A percentile compares a stretch with the other conserved stretches of the same genome.
These are phyloP conservation scores for Palaemon carinicauda DNA, from an alignment of 1,140 invertebrate genomes.

Conservation along the genomic window DNA sequence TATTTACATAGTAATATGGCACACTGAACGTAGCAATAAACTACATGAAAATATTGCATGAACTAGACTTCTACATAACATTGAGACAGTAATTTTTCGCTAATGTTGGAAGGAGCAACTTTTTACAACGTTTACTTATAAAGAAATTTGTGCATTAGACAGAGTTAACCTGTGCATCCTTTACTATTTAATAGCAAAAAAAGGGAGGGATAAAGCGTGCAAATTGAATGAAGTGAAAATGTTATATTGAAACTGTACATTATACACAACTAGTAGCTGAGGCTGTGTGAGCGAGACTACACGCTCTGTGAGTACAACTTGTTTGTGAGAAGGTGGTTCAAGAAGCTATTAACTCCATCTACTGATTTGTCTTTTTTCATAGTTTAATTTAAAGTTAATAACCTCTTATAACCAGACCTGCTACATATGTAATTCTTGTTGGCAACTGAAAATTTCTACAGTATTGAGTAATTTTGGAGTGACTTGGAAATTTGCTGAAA, in stretches of 20 bases:
- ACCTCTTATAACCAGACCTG: slow-evolving; percentile 31
- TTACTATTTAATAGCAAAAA: slow-evolving; percentile 45
- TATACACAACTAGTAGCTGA: slow-evolving; percentile 49
- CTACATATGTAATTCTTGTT: slow-evolving; percentile 29
- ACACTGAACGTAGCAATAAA: slow-evolving; percentile 17
- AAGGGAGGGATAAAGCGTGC: slow-evolving; percentile 22
- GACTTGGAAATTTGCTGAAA: neutral
- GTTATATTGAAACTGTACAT: slow-evolving; percentile 39
- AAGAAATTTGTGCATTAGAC: slow-evolving; percentile 29
- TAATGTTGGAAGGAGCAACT: slow-evolving; percentile 14
- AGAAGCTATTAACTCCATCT: neutral
- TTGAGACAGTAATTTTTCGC: slow-evolving; percentile 1
- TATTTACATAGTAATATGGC: slow-evolving; percentile 37
- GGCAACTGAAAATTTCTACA: slow-evolving; percentile 40
- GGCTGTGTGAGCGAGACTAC: slow-evolving; percentile 47
- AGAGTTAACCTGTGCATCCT: slow-evolving; percentile 26
- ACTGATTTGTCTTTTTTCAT: neutral
- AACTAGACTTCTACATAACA: slow-evolving; percentile 10
- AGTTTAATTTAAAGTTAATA: slow-evolving; percentile 2
- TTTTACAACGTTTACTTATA: slow-evolving; percentile 24
- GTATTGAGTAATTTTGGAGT: neutral
- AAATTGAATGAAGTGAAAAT: slow-evolving; percentile 29
- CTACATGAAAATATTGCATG: slow-evolving; percentile 26
- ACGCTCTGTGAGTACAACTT: slow-evolving; percentile 49
- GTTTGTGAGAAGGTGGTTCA: slow-evolving; percentile 10